Evolutionary conservation across 2,113 vertebrate genomes (phyloP).

Genomic region (Gymnogyps californianus): DNA sequence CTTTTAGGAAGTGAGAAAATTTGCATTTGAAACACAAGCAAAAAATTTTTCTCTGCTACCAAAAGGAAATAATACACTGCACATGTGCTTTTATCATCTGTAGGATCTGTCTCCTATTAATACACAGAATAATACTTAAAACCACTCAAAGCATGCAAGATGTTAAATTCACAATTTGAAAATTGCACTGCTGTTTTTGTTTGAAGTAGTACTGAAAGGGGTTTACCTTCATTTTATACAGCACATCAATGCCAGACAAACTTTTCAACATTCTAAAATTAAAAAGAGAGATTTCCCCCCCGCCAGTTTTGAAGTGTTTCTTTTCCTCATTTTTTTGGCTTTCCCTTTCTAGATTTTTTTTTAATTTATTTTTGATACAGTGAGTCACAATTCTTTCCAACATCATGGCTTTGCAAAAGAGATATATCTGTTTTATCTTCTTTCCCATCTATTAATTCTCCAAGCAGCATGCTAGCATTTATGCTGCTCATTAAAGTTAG

Average conservation of each 20-base stretch:
- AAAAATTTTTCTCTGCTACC: not conserved
- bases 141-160: not conserved
- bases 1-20: not conserved
- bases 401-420: not conserved
- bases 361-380: not conserved
- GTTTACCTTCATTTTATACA: not conserved
- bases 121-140: not conserved
- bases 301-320: not conserved
- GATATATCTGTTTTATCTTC: not conserved
- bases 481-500: not conserved
- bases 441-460: not conserved
- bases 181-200: not conserved
- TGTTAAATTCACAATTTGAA: not conserved
- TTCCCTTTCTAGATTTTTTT: not conserved
- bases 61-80: not conserved
- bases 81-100: not conserved
- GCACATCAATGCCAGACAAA: not conserved
- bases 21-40: not conserved
- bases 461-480: not conserved
- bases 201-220: not conserved
- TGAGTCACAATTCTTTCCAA: not conserved
- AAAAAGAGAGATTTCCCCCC: fast-evolving
- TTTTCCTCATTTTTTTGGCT: not conserved
- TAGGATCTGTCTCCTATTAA: not conserved
- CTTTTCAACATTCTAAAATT: not conserved